phyloP scores from a whole-genome alignment of 2,113 vertebrate genomes.

The Apeltes quadracus region DNA sequence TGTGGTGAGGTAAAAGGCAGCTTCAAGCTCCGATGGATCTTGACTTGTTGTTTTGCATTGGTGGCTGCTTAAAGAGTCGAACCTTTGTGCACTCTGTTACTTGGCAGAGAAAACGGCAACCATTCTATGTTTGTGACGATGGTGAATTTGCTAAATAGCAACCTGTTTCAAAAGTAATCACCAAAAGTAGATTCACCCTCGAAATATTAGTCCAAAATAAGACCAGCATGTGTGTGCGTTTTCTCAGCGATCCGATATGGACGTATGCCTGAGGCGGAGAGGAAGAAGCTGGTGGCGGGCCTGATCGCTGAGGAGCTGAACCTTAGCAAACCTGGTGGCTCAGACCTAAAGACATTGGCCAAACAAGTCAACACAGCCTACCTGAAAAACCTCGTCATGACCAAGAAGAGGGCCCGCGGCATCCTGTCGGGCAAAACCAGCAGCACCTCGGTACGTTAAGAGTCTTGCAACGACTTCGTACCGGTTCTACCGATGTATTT shows the following conservation, averaged over 20 bases:
- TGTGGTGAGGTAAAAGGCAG: not conserved
- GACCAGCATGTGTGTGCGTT: conserved; percentile 17
- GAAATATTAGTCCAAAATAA: too few species aligned
- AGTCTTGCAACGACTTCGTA: not conserved
- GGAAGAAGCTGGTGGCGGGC: conserved; percentile 93
- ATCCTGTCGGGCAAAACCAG: conserved; percentile 95
- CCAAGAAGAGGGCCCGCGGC: conserved; percentile 95
- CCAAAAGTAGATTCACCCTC: too few species aligned
- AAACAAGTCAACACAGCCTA: conserved; percentile 95
- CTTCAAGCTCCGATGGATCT: not conserved
- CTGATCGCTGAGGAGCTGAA: conserved; percentile 84
- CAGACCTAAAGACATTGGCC: conserved; percentile 92
- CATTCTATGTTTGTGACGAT: not conserved
- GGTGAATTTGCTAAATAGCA: not conserved
- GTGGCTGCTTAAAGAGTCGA: not conserved
- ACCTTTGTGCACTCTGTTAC: not conserved
- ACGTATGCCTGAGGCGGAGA: conserved; percentile 97
- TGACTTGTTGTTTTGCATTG: not conserved
- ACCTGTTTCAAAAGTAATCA: too few species aligned
- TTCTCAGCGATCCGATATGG: conserved; percentile 92
- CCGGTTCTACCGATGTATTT: not conserved
- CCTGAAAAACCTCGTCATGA: conserved; percentile 96
- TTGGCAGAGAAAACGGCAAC: not conserved
- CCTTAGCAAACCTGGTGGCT: conserved; percentile 85
- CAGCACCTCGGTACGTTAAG: conserved; percentile 85